Evolutionary conservation across 2,113 vertebrate species (phyloP), one percentile per base, ranked within the genome.

Genomic region (Psilopsiagon aymara): DNA sequence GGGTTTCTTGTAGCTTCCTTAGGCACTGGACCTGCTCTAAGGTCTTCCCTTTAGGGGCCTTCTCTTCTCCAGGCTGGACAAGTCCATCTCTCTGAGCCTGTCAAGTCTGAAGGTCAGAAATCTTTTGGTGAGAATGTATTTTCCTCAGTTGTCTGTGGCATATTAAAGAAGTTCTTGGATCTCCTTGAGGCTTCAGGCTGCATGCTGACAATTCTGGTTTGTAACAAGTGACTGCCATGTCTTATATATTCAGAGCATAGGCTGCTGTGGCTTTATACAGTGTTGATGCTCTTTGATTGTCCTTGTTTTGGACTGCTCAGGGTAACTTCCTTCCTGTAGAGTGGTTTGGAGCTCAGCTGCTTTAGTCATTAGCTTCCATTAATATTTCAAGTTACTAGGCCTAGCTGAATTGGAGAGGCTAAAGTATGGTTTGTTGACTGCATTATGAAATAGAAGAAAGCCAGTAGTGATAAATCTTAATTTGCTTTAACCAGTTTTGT

Each of bases 101-200:
- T 57, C 53, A 57, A 33, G 31, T 31, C 53, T 57, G 31, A 57
- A 33, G 18, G 19, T 57, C 53, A 57, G 31, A 57, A 57, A 57
- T 57, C 31, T 59, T 21, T n/a, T 35, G 21, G 21, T 35, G 57
- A n/a, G n/a, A 59, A 10, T n/a, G 21, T 59, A 59, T 21, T 85
- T n/a, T 13, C 44, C 11, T 31, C 62, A n/a, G 20, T 27, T 51
- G 20, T 53, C 51, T 35, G 29, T 31, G 43, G 13, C 6, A 27
- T 11, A 8, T 19, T 62, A 11, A 37, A 33, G 17, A 33, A 88
- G 23, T 44, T 74, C 28, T 62, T 18, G 43, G 5, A 19, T 49
- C 20, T 69, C 35, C 5, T 29, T 13, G 2, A 46, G 66, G n/a
- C 39, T 52, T 0, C 33, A 18, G 27, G 53, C 35, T 0, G 0